These are phyloP conservation scores for Crotalus adamanteus DNA, from an alignment of 2,797 vertebrate species.

Conservation along the genomic window DNA sequence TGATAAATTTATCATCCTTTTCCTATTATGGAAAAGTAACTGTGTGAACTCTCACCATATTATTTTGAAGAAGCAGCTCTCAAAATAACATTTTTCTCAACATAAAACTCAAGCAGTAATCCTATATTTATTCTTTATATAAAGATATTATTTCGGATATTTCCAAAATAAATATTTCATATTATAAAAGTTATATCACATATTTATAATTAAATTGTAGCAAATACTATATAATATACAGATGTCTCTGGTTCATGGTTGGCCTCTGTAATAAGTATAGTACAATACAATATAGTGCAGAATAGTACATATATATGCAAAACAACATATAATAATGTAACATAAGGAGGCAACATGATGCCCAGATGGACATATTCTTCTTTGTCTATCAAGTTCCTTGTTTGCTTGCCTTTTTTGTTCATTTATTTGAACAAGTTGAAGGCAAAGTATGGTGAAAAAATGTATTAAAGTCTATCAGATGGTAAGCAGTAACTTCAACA, in stretches of 20 bases:
- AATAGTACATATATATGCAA: neutral
- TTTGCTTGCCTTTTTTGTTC: neutral
- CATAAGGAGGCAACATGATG: neutral
- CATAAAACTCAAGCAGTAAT: neutral
- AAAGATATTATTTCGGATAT: neutral
- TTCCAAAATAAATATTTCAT: conserved; percentile 19
- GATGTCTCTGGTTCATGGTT: neutral
- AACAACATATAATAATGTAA: neutral
- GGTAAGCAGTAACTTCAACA: neutral
- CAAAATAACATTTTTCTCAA: neutral
- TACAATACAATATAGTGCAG: neutral
- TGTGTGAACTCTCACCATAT: neutral
- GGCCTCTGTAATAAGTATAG: neutral
- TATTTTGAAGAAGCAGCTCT: neutral
- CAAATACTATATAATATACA: neutral
- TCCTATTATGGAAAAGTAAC: neutral
- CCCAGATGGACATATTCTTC: neutral
- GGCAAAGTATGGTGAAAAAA: neutral
- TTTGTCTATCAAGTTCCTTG: neutral
- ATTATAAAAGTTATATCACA: neutral
- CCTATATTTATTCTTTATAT: neutral
- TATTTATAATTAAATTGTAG: neutral
- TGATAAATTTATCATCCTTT: neutral
- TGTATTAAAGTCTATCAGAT: neutral
- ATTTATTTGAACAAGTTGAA: neutral